Base-by-base conservation (phyloP, 2,888 invertebrate genomes). In the Therioaphis trifolii region DNA sequence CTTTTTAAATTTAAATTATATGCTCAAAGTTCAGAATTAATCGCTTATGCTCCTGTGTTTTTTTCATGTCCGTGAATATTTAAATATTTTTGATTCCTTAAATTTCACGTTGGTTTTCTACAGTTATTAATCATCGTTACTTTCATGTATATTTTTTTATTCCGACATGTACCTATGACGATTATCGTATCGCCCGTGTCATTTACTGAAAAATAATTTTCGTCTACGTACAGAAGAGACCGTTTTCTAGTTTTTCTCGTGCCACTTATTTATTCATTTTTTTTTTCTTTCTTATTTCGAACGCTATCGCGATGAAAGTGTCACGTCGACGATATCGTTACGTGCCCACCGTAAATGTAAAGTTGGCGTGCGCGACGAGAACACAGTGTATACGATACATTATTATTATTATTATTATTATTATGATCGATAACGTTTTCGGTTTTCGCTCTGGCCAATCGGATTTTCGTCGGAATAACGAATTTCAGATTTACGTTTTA, bases 281-380 rank as follows among this genome's bases (percentile, higher is more conserved):
- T 74, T 40, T 27, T 29, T 18, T 2, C 18, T 52, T 63, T 76
- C 27, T 29, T 29, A 27, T 68, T 58, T 71, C 14, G 49, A 63
- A 72, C 40, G 18, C n/a, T 82, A 82, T 82, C 82, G 24, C 40
- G 82, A 82, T 74, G 24, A 61, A 80, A 72, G 80, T 71, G 29
- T 72, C 35, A 5, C 21, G 2, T 29, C 46, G 61, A 18, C 24
- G 24, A 63, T 35, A 35, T 63, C 74, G 63, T 74, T 35, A 46
- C 49, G 40, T 49, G 35, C 52, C 63, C n/a, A 49, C 35, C 35
- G n/a, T 35, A 61, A 82, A 82, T 82, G 63, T 63, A 74, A 71
- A 82, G 82, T 82, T 74, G 52, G 82, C 82, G 82, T 82, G 82
- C 21, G 43, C 43, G n/a, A 15, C 4, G 18, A 15, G 35, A 11